A percentile compares a stretch with the other conserved stretches of the same genome.
These are phyloP conservation scores for Trichosurus vulpecula DNA, from an alignment of 2,797 vertebrate species.

Conservation along the genomic window DNA sequence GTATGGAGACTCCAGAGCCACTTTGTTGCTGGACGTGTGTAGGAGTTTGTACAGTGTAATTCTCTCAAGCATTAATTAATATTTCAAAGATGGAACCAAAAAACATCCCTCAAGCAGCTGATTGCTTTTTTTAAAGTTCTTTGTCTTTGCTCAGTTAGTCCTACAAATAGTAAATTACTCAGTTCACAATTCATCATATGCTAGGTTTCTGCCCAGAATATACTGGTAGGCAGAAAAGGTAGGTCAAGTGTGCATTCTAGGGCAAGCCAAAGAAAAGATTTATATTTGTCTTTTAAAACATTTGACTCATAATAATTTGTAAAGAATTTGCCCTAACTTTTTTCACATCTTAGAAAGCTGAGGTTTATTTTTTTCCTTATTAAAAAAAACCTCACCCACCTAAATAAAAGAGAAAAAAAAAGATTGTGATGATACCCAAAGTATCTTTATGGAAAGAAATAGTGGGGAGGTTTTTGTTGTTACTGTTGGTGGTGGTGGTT, in stretches of 20 bases:
- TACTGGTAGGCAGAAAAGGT: conserved; percentile 45
- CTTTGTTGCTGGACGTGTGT: background rate
- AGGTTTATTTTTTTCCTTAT: background rate
- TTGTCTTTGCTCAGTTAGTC: conserved; percentile 64
- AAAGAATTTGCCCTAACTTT: background rate
- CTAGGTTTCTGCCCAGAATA: conserved; percentile 59
- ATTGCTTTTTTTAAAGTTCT: conserved; percentile 40
- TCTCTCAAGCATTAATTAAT: conserved; percentile 65
- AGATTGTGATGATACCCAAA: background rate
- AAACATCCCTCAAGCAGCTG: conserved; percentile 53
- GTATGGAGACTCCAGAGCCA: conserved; percentile 10
- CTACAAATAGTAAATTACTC: conserved; percentile 71
- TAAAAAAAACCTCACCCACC: background rate
- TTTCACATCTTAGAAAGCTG: conserved; percentile 17
- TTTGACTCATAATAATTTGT: conserved; percentile 5
- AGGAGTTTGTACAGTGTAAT: conserved; percentile 45
- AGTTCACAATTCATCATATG: conserved; percentile 63
- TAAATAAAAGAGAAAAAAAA: background rate
- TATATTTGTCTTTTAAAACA: conserved; percentile 31
- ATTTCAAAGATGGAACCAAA: conserved; percentile 57
- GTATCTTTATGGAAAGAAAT: background rate
- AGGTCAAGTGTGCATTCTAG: conserved; percentile 40
- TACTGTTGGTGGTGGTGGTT: no score
- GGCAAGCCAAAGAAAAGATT: background rate
- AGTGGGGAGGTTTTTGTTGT: no score